Percentiles rank a stretch among this genome's conserved stretches.
These are phyloP conservation scores for Scelioninae gen. 1 DNA, from an alignment of 2,888 invertebrate species.

Conservation along the genomic window DNA sequence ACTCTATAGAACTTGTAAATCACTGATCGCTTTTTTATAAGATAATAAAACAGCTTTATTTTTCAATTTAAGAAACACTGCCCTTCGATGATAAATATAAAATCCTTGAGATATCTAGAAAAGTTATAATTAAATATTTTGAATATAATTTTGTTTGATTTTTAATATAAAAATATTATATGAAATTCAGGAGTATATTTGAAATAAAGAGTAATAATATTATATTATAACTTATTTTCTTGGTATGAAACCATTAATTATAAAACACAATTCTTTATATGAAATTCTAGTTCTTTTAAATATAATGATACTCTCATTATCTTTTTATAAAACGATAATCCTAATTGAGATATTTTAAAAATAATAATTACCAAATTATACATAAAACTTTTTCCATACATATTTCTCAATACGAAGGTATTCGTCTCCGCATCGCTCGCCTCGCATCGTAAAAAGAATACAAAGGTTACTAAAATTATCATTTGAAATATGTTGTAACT, in stretches of 20 bases:
- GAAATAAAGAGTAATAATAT: no score
- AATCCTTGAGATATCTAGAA: no score
- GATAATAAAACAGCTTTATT: neutral
- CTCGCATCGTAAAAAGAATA: slow-evolving; percentile 24
- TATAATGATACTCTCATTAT: neutral
- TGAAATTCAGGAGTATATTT: no score
- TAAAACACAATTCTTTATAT: neutral
- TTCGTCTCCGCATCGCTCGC: slow-evolving; percentile 31
- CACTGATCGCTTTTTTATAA: slow-evolving; percentile 35
- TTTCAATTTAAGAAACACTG: neutral
- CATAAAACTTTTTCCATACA: slow-evolving; percentile 17
- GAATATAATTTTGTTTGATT: no score
- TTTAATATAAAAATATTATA: no score
- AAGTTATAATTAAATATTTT: no score
- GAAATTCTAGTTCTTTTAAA: neutral
- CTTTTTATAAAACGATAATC: neutral
- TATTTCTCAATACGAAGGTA: slow-evolving; percentile 13
- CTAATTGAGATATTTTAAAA: slow-evolving; percentile 10
- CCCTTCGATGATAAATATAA: neutral
- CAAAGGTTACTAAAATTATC: slow-evolving; percentile 28
- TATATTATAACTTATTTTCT: no score
- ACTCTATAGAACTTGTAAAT: slow-evolving; percentile 20
- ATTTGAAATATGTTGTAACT: slow-evolving; percentile 48
- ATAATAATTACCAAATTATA: slow-evolving; percentile 23
- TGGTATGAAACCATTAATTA: neutral